Evolutionary conservation across 2,888 invertebrate species (phyloP).

Genomic region (Philereme vetulata): DNA sequence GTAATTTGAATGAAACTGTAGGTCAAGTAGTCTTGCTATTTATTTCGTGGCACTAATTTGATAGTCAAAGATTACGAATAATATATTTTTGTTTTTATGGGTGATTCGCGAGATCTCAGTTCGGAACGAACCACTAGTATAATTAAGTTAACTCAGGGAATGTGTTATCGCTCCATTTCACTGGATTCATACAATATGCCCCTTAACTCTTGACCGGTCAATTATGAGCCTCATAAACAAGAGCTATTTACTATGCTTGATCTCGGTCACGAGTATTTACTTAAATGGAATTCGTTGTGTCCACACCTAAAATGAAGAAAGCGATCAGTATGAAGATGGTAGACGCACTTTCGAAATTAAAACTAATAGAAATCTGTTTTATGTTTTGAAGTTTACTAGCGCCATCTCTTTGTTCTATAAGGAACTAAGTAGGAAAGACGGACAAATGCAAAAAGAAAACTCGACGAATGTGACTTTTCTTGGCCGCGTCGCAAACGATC

Average conservation of each 20-base stretch:
- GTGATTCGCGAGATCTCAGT: too few species aligned
- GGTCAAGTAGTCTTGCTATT: too few species aligned
- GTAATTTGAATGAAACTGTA: too few species aligned
- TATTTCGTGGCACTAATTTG: too few species aligned
- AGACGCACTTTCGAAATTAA: too few species aligned
- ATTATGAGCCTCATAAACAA: slow-evolving; percentile 1
- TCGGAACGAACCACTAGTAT: too few species aligned
- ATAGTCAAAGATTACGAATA: too few species aligned
- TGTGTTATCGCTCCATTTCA: too few species aligned
- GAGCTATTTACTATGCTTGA: slow-evolving; percentile 2
- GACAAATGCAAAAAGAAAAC: slow-evolving; percentile 13
- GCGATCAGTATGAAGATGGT: slow-evolving; percentile 13
- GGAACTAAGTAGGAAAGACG: slow-evolving; percentile 3
- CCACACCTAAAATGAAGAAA: slow-evolving; percentile 20
- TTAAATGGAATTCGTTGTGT: background rate
- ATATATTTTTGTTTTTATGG: too few species aligned
- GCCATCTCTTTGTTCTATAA: slow-evolving; percentile 21
- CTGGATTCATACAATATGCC: background rate
- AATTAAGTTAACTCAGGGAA: too few species aligned
- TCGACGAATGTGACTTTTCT: too few species aligned
- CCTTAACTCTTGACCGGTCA: slow-evolving; percentile 4
- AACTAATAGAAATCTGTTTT: background rate
- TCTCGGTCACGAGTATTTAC: background rate
- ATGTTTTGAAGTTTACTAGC: slow-evolving; percentile 11
- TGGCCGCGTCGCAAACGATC: background rate